Percentiles rank a stretch among this genome's conserved stretches.
phyloP scores from a whole-genome alignment of 2,797 vertebrate genomes.

The Thamnophis elegans region DNA sequence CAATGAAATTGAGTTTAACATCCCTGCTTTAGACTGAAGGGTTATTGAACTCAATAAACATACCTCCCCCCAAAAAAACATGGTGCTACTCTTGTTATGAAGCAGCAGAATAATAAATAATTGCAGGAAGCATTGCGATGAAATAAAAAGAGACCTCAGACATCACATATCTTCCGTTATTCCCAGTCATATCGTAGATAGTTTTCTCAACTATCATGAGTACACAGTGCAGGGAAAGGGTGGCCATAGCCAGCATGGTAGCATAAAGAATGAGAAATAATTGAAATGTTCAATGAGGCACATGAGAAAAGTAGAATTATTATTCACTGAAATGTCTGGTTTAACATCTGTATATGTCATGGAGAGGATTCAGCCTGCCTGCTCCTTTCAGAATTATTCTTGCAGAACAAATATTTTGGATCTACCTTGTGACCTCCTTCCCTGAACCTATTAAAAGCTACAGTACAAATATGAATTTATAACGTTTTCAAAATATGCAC shows the following conservation, averaged over 20 bases:
- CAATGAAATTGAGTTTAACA: too few species aligned
- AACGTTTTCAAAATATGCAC: neutral
- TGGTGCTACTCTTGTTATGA: neutral
- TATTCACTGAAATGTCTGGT: neutral
- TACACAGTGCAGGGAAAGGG: neutral
- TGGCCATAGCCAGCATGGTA: neutral
- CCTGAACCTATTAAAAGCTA: neutral
- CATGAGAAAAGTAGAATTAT: neutral
- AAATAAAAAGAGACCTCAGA: neutral
- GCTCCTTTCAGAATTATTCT: neutral
- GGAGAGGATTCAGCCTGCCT: neutral
- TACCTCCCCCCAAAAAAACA: neutral
- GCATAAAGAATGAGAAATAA: neutral
- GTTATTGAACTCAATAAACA: neutral
- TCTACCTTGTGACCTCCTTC: neutral
- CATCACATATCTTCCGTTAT: neutral
- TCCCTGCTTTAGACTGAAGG: neutral
- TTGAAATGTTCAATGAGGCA: neutral
- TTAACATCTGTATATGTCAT: neutral
- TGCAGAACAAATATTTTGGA: neutral
- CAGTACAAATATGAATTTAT: neutral
- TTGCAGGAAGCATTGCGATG: neutral
- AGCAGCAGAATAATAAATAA: neutral
- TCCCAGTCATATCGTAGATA: neutral
- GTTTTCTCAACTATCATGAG: neutral